Percentiles rank a stretch among this genome's conserved stretches.
These are phyloP conservation scores for Pipistrellus pygmaeus DNA, from an alignment of 2,797 vertebrate genomes.

Conservation along the genomic window DNA sequence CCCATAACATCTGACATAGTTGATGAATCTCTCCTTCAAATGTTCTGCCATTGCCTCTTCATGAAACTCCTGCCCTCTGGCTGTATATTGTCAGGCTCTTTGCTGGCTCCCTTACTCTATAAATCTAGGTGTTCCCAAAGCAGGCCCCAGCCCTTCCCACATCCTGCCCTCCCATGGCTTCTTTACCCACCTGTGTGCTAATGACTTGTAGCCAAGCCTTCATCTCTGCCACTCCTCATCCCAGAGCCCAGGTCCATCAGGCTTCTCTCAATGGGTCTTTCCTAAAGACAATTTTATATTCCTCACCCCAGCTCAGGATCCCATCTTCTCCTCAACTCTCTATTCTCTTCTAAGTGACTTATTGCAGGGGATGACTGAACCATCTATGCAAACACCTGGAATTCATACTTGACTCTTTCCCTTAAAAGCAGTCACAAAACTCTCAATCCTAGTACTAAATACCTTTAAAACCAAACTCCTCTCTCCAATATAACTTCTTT, in stretches of 20 bases:
- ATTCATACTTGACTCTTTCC: background rate
- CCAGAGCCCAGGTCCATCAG: background rate
- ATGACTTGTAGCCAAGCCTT: background rate
- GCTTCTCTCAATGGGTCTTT: too few species aligned
- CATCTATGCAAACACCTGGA: background rate
- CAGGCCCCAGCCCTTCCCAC: rapidly evolving
- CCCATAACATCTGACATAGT: background rate
- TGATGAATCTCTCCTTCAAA: background rate
- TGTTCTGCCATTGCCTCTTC: background rate
- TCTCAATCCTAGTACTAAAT: background rate
- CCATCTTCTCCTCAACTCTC: background rate
- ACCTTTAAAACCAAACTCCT: background rate
- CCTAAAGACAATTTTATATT: background rate
- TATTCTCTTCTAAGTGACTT: background rate
- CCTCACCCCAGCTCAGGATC: background rate
- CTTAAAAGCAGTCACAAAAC: background rate
- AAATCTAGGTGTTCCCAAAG: background rate
- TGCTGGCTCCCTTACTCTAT: background rate
- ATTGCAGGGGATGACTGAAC: rapidly evolving
- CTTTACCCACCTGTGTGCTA: rapidly evolving
- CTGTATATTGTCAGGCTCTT: background rate
- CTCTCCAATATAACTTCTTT: background rate
- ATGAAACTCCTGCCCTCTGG: background rate
- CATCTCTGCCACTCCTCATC: background rate
- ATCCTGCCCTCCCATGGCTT: background rate